A percentile compares a stretch with the other conserved stretches of the same genome.
These are phyloP conservation scores for Kryphioiulus occultus DNA, from an alignment of 2,888 invertebrate species.

Conservation along the genomic window DNA sequence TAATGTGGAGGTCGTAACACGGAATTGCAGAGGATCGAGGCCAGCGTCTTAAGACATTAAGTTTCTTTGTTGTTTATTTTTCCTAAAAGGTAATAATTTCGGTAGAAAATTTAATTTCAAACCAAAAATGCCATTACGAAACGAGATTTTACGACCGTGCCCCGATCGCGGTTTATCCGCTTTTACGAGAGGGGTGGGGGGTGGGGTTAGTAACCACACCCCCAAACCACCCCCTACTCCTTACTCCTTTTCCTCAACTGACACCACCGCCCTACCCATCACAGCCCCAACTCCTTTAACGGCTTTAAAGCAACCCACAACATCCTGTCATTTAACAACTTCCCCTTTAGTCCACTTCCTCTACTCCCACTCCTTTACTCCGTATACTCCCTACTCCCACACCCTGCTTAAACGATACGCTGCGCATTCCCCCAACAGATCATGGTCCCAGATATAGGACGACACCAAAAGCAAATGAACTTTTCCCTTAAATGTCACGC, in stretches of 20 bases:
- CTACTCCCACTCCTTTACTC: neutral
- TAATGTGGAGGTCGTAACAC: too few relatives aligned
- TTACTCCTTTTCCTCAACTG: neutral
- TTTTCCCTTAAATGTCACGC: constrained; percentile 14
- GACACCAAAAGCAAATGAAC: neutral
- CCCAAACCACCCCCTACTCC: neutral
- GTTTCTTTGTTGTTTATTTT: neutral
- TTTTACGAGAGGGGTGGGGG: neutral
- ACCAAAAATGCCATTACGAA: neutral
- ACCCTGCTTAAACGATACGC: neutral
- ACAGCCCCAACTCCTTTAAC: too few relatives aligned
- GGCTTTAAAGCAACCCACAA: neutral
- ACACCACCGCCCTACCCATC: too few relatives aligned
- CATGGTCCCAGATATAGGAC: neutral
- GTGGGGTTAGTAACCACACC: neutral
- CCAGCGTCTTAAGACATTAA: too few relatives aligned
- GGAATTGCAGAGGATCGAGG: too few relatives aligned
- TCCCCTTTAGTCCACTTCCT: neutral
- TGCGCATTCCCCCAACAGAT: neutral
- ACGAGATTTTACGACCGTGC: neutral
- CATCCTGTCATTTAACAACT: neutral
- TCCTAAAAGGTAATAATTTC: neutral
- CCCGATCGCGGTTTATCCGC: neutral
- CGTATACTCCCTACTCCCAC: too few relatives aligned
- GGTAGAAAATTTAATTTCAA: neutral